phyloP scores from a whole-genome alignment of 2,888 invertebrate genomes.

The Latrodectus hesperus region DNA sequence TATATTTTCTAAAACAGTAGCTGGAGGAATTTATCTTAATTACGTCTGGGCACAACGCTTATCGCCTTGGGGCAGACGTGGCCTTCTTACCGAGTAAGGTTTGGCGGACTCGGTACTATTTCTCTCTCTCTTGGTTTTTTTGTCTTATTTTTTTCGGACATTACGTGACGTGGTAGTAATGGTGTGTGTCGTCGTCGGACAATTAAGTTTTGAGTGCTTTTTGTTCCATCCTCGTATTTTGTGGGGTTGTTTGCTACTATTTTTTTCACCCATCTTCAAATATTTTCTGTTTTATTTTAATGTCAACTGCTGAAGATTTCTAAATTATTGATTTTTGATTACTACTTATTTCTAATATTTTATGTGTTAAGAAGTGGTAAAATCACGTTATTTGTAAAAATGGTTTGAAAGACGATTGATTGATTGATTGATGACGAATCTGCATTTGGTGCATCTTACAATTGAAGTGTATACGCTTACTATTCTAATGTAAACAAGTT shows the following conservation, averaged over 20 bases:
- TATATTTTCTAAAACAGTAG: slow-evolving; percentile 15
- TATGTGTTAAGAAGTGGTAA: too few species aligned
- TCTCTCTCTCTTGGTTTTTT: background rate
- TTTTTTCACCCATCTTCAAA: background rate
- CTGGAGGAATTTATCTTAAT: slow-evolving; percentile 16
- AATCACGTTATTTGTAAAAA: too few species aligned
- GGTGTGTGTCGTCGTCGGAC: background rate
- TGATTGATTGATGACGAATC: too few species aligned
- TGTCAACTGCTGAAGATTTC: background rate
- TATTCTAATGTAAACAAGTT: too few species aligned
- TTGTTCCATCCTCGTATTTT: background rate
- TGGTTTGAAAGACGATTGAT: too few species aligned
- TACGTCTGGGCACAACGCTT: slow-evolving; percentile 17
- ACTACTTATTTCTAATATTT: background rate
- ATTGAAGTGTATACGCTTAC: too few species aligned
- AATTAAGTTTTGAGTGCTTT: slow-evolving; percentile 5
- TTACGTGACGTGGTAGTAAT: background rate
- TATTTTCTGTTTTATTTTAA: background rate
- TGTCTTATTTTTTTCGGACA: background rate
- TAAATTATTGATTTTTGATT: background rate
- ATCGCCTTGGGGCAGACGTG: slow-evolving; percentile 21
- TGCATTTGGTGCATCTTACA: too few species aligned
- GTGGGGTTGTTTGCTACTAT: background rate
- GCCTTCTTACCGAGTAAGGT: slow-evolving; percentile 10
- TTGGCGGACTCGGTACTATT: background rate